Conservation (phyloP, 2,888 invertebrate species). For the Coelinius sp. region DNA sequence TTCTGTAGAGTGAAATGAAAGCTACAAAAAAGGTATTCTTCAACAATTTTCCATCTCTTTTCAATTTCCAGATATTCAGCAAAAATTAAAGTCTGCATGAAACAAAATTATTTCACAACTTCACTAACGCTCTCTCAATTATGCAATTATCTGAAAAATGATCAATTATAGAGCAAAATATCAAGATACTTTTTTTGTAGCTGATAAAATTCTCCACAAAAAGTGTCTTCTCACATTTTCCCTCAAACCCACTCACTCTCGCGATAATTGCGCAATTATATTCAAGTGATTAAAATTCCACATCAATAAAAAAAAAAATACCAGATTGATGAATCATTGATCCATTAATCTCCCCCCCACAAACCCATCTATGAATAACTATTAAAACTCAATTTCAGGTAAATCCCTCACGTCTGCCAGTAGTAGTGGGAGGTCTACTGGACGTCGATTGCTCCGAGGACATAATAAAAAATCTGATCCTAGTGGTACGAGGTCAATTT, state of each 20-base stretch:
- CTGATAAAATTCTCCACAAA: not conserved
- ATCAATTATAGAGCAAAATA: not conserved
- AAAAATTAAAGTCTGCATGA: no score
- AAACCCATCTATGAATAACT: constrained; percentile 21
- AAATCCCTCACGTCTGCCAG: constrained; percentile 97
- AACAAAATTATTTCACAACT: no score
- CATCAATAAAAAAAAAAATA: not conserved
- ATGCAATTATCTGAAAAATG: not conserved
- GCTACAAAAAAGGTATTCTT: no score
- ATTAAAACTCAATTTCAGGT: constrained; percentile 74
- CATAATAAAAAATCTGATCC: constrained; percentile 97
- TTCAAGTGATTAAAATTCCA: not conserved
- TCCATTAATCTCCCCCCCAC: not conserved
- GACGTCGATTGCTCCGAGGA: constrained; percentile 99
- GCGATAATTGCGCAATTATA: not conserved
- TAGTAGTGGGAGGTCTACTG: constrained; percentile 96
- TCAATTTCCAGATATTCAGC: no score
- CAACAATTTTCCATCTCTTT: no score
- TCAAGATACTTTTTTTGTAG: no score
- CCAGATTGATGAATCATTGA: not conserved
- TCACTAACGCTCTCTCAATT: no score
- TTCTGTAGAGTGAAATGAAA: no score
- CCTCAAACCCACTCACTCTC: not conserved
- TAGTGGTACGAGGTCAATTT: constrained; percentile 98
- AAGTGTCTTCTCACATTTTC: not conserved